Evolutionary conservation across 2,113 vertebrate species (phyloP).

Genomic region (Eubucco bourcierii): DNA sequence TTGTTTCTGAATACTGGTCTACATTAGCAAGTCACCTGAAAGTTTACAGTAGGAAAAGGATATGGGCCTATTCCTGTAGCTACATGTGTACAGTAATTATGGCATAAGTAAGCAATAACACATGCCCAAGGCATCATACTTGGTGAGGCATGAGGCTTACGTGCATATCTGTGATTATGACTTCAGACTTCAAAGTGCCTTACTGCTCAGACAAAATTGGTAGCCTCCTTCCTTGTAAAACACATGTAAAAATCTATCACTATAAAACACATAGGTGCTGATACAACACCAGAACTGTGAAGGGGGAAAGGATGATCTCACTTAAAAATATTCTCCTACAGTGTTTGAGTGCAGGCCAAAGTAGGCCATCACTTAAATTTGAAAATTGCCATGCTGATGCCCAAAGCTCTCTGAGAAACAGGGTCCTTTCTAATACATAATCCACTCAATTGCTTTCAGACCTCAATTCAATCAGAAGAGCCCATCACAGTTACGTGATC

Average conservation of each 20-base stretch:
- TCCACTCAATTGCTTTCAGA: background rate
- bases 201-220: constrained; percentile 66
- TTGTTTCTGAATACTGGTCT: background rate
- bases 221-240: constrained; percentile 50
- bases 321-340: background rate
- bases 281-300: background rate
- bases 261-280: background rate
- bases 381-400: background rate
- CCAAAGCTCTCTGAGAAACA: background rate
- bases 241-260: background rate
- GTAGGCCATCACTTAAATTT: background rate
- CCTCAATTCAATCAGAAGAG: background rate
- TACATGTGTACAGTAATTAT: constrained; percentile 53
- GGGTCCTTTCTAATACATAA: background rate
- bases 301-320: background rate
- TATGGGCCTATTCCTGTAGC: constrained; percentile 55
- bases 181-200: constrained; percentile 62
- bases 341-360: background rate
- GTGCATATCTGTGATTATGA: constrained; percentile 24
- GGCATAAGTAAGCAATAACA: constrained; percentile 49
- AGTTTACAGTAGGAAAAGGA: constrained; percentile 58
- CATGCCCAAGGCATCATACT: constrained; percentile 53
- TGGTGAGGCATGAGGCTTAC: constrained; percentile 63
- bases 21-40: constrained; percentile 42
- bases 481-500: background rate